phyloP scores from a whole-genome alignment of 2,888 invertebrate genomes.

The Galerucella nymphaeae region DNA sequence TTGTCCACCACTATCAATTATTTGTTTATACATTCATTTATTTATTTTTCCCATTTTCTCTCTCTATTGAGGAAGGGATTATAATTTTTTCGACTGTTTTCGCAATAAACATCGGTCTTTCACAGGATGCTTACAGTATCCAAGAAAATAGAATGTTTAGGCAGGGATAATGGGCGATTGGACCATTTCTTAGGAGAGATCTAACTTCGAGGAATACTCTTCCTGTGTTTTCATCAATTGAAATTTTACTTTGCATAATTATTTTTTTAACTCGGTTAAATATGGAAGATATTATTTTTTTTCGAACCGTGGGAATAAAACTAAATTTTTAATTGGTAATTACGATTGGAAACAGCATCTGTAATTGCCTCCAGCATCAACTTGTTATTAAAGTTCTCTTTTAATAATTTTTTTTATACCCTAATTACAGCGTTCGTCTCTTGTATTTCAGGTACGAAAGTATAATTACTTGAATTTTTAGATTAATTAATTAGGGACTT shows the following conservation, averaged over 20 bases:
- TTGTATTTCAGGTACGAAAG: slow-evolving; percentile 29
- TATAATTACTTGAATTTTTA: slow-evolving; percentile 42
- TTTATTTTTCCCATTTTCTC: too few species aligned
- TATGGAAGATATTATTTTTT: slow-evolving; percentile 4
- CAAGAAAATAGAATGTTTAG: too few species aligned
- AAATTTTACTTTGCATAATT: neutral
- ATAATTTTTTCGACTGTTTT: too few species aligned
- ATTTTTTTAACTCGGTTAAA: neutral
- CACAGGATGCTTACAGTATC: too few species aligned
- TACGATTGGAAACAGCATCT: slow-evolving; percentile 37
- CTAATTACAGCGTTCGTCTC: slow-evolving; percentile 40
- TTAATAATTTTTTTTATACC: slow-evolving; percentile 37
- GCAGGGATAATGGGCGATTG: too few species aligned
- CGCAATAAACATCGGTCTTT: too few species aligned
- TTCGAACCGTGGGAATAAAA: slow-evolving; percentile 40
- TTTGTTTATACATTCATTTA: too few species aligned
- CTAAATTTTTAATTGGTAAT: slow-evolving; percentile 42
- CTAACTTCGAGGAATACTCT: too few species aligned
- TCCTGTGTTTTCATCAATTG: too few species aligned
- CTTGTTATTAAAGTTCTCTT: slow-evolving; percentile 43
- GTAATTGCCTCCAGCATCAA: slow-evolving; percentile 40
- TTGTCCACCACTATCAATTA: too few species aligned
- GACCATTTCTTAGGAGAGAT: too few species aligned
- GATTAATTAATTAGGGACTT: slow-evolving; percentile 43
- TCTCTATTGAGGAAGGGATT: too few species aligned